Conservation (phyloP, 2,113 vertebrate species). For the Zosterops hypoxanthus region DNA sequence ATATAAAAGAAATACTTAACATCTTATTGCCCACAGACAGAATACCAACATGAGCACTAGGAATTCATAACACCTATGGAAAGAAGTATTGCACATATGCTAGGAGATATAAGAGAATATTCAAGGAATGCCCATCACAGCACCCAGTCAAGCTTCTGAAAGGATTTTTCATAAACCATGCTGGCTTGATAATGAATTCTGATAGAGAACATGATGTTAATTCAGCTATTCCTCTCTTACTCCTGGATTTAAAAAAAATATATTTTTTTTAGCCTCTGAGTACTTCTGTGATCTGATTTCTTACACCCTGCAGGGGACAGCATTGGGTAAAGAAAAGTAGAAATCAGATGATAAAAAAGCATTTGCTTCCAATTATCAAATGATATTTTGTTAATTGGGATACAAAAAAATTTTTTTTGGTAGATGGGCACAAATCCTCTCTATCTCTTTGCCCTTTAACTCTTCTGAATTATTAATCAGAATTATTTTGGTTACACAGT, state of each 20-base stretch:
- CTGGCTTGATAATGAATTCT: neutral
- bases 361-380: constrained; percentile 80
- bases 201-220: neutral
- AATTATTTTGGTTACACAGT: constrained; percentile 53
- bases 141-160: neutral
- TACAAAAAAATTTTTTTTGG: constrained; percentile 14
- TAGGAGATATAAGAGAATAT: neutral
- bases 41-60: constrained; percentile 1
- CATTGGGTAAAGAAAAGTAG: constrained; percentile 81
- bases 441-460: neutral
- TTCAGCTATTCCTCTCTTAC: neutral
- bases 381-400: constrained; percentile 77
- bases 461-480: constrained; percentile 62
- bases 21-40: neutral
- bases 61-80: neutral
- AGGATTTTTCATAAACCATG: neutral
- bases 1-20: neutral
- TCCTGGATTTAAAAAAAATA: neutral
- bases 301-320: constrained; percentile 84
- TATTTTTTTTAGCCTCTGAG: neutral
- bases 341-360: constrained; percentile 74
- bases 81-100: neutral
- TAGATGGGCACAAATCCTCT: neutral
- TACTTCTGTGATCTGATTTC: constrained; percentile 71
- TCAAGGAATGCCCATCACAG: neutral